Evolutionary conservation across 2,888 invertebrate species (phyloP), one percentile per base, ranked within the genome.

Genomic region (Keiferia lycopersicella): DNA sequence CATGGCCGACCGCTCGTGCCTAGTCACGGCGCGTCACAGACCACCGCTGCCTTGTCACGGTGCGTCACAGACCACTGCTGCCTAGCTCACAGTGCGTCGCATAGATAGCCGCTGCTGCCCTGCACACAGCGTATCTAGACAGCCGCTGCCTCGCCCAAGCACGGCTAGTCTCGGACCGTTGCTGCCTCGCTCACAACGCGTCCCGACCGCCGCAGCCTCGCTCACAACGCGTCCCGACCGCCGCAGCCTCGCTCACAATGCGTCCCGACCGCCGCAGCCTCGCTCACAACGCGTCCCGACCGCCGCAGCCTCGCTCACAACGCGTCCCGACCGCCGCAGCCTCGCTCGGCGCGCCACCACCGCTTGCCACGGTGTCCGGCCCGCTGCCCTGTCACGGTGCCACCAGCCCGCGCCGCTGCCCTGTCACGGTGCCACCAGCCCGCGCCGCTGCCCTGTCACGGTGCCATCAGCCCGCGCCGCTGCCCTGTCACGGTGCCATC

Each of bases 241-340:
- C 22, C 12, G 22, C n/a, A n/a, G 62, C 20, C 62, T 10, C 14
- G 41, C 11, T 4, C 63, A 67, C 64, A 62, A 62, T 45, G 62
- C 41, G 51, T 41, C 48, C 16, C 1, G 48, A 48, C 48, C 1
- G 48, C 18, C 48, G 48, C 18, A 16, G 48, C 48, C 48, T 48
- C n/a, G 2, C 30, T 30, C 30, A 6, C n/a, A n/a, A 3, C 57
- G 12, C 26, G 53, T 22, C 53, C 34, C 10, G 41, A 45, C 51
- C 38, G 20, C 53, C 66, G 67, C 67, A 65, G 67, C 65, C 67
- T 12, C 63, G 20, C 62, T 26, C 66, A 66, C 65, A 61, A 61
- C n/a, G 61, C 16, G 16, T 57, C 57, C 14, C 14, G 41, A 41
- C 41, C 64, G 53, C 64, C 57, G 62, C 68, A 67, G 65, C 61